Percentiles rank a stretch among this genome's conserved stretches.
These are phyloP conservation scores for Zaprionus kolodkinae DNA, from an alignment of 1,140 invertebrate species.

Conservation along the genomic window DNA sequence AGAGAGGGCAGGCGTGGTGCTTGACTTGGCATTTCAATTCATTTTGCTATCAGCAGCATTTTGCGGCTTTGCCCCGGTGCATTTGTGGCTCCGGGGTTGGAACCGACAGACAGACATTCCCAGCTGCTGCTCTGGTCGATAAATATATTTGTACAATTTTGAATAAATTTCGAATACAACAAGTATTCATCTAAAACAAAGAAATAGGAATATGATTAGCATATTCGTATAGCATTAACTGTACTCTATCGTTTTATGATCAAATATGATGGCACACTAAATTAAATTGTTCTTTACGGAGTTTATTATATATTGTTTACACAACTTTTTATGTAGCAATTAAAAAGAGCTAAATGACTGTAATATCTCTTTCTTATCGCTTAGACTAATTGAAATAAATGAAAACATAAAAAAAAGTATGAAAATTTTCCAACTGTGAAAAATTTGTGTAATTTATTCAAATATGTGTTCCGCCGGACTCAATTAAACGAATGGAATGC, in stretches of 20 bases:
- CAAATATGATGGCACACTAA: too few relatives aligned
- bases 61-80: slow-evolving; percentile 30
- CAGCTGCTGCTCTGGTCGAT: slow-evolving; percentile 5
- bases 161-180: slow-evolving; percentile 42
- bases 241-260: not conserved
- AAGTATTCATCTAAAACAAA: slow-evolving; percentile 22
- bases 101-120: not conserved
- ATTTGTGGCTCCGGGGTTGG: slow-evolving; percentile 5
- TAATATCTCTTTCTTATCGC: not conserved
- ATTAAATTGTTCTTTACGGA: not conserved
- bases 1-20: slow-evolving; percentile 22
- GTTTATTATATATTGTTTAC: not conserved
- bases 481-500: slow-evolving; percentile 30
- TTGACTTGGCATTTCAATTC: slow-evolving; percentile 55
- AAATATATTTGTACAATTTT: slow-evolving; percentile 25
- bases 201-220: not conserved
- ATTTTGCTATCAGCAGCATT: slow-evolving; percentile 60
- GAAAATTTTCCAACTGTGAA: slow-evolving; percentile 6
- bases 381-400: slow-evolving; percentile 43
- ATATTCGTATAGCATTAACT: not conserved
- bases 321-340: slow-evolving; percentile 4
- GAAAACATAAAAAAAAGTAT: slow-evolving; percentile 3
- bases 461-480: slow-evolving; percentile 7
- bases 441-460: slow-evolving; percentile 27
- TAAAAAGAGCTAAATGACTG: not conserved